Base-by-base conservation (phyloP, 1,140 invertebrate genomes). In the Cherax quadricarinatus region DNA sequence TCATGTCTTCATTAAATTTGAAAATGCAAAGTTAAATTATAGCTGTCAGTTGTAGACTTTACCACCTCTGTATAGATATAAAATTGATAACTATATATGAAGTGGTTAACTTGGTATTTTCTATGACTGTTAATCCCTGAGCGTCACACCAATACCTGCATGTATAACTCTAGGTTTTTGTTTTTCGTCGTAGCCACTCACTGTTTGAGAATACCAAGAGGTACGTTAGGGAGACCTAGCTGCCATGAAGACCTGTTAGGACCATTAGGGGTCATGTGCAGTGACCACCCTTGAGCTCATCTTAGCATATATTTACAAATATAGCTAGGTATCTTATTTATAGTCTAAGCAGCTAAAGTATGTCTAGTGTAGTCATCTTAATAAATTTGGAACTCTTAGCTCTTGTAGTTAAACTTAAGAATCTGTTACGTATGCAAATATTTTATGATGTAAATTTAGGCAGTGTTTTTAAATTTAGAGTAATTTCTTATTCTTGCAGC, bases 131-230 rank as follows among this genome's bases (percentile, higher is more conserved):
- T 86, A 86, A 81, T 91, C 90, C 85, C 83, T 87, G 85, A 92
- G 66, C 91, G 60, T 92, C 51, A 83, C 91, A 92, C 91, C 83
- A 80, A 88, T 88, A 75, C 91, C 91, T 92, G 91, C 91, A 92
- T 92, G 91, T 88, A 88, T 92, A 92, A 92, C 84, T 92, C 91
- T 92, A 92, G 91, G 91, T 92, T 88, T 73, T 92, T 88, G 86
- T 92, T 88, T 92, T 92, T 82, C 80, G 91, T 92, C 86, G 91
- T 92, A 92, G 91, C 91, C 82, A 92, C 91, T 92, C 91, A 88
- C 91, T 92, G 86, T 92, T 92, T 92, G 91, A 92, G 91, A 92
- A 92, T 92, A 92, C 91, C 91, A 57, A 80, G 91, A 92, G 91
- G 91, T 92, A 92, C 91, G 91, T 92, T 88, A 92, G 86, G 86